Percentiles rank a stretch among this genome's conserved stretches.
Conservation (phyloP, 2,113 vertebrate genomes). For the Sarotherodon lohbergeri region DNA sequence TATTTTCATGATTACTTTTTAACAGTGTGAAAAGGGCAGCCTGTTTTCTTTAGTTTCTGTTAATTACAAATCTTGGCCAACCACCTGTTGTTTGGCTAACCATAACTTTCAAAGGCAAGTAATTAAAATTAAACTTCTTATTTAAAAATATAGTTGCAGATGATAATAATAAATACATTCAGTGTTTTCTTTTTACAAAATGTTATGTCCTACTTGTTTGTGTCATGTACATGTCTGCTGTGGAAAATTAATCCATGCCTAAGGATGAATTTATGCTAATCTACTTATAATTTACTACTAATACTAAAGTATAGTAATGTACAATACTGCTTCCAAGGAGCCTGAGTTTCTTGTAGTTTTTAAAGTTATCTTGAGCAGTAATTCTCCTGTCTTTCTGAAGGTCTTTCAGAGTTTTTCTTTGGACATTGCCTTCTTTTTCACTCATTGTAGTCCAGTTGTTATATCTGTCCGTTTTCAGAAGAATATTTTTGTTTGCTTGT, state of each 20-base stretch:
- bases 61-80: neutral
- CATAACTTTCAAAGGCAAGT: neutral
- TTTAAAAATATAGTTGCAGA: neutral
- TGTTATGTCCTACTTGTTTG: neutral
- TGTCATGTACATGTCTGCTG: neutral
- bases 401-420: neutral
- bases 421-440: neutral
- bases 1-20: neutral
- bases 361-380: neutral
- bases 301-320: neutral
- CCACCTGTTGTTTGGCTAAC: neutral
- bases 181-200: neutral
- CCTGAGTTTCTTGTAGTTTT: neutral
- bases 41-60: neutral
- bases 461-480: neutral
- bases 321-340: neutral
- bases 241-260: neutral
- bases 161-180: neutral
- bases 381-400: neutral
- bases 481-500: neutral
- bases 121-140: neutral
- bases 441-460: neutral
- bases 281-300: neutral
- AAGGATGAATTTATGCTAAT: neutral
- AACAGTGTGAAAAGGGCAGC: neutral